These are phyloP conservation scores for Dinocampus coccinellae DNA, from an alignment of 2,888 invertebrate species.

Conservation along the genomic window DNA sequence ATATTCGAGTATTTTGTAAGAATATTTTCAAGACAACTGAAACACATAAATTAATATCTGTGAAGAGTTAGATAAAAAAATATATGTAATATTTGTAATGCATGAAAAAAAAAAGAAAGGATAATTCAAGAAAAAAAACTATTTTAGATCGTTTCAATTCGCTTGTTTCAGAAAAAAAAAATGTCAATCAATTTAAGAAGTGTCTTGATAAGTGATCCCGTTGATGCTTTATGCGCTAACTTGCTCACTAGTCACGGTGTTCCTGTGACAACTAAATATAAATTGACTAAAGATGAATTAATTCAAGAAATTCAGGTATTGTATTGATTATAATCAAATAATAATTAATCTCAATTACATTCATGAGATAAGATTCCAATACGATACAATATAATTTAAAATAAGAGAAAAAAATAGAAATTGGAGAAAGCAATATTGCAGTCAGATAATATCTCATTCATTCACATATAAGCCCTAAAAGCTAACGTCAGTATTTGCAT, in stretches of 20 bases:
- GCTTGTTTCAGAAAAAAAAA: conserved; percentile 40
- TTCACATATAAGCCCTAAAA: background rate
- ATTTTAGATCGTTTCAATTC: background rate
- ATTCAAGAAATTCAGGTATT: conserved; percentile 85
- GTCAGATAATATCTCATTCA: conserved; percentile 7
- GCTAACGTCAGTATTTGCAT: background rate
- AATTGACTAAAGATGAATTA: conserved; percentile 83
- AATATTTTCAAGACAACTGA: background rate
- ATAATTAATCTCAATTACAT: too few species aligned
- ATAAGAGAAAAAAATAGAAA: too few species aligned
- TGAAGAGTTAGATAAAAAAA: background rate
- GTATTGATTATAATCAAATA: too few species aligned
- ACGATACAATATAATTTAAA: too few species aligned
- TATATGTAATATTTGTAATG: background rate
- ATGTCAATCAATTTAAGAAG: conserved; percentile 73
- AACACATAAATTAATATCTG: background rate
- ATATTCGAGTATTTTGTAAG: background rate
- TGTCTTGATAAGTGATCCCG: conserved; percentile 93
- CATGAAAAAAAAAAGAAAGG: background rate
- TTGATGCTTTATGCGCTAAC: conserved; percentile 87
- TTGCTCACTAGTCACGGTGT: conserved; percentile 84
- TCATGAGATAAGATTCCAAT: too few species aligned
- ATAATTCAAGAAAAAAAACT: background rate
- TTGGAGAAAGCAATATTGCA: too few species aligned
- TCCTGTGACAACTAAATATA: conserved; percentile 83